Evolutionary conservation across 2,113 vertebrate genomes (phyloP).

Genomic region (Poeciliopsis turrubarensis): DNA sequence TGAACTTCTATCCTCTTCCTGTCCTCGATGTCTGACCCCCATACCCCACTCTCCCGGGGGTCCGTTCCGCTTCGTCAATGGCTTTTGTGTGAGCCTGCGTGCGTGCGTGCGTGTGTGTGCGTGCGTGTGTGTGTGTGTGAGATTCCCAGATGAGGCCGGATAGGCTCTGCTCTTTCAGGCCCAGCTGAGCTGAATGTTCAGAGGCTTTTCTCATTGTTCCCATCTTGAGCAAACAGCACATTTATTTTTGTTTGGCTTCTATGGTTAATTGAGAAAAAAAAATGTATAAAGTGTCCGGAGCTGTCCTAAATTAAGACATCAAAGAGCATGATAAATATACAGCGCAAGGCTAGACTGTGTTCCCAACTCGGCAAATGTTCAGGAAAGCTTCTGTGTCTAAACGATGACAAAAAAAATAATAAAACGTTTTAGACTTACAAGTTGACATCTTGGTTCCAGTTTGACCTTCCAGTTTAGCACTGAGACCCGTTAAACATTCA

Average conservation of each 20-base stretch:
- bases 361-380: conserved; percentile 14
- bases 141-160: conserved; percentile 76
- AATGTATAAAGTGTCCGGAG: conserved; percentile 54
- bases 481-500: no score
- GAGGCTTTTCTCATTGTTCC: conserved; percentile 79
- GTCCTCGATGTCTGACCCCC: conserved; percentile 50
- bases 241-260: conserved; percentile 72
- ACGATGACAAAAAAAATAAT: neutral
- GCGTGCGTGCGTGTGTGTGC: conserved; percentile 7
- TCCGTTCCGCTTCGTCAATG: conserved; percentile 49
- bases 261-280: conserved; percentile 58
- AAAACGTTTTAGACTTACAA: neutral
- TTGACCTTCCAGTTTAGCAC: neutral
- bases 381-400: conserved; percentile 6
- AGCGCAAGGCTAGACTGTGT: conserved; percentile 26
- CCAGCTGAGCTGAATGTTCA: conserved; percentile 70
- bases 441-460: neutral
- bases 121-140: conserved; percentile 29
- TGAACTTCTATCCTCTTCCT: conserved; percentile 35
- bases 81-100: conserved; percentile 13
- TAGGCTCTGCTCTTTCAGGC: conserved; percentile 60
- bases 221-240: conserved; percentile 75
- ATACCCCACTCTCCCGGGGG: conserved; percentile 57
- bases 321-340: conserved; percentile 69
- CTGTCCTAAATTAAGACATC: conserved; percentile 75